Base-by-base conservation (phyloP, 2,888 invertebrate genomes). In the Hydrotaea cyrtoneurina region DNA sequence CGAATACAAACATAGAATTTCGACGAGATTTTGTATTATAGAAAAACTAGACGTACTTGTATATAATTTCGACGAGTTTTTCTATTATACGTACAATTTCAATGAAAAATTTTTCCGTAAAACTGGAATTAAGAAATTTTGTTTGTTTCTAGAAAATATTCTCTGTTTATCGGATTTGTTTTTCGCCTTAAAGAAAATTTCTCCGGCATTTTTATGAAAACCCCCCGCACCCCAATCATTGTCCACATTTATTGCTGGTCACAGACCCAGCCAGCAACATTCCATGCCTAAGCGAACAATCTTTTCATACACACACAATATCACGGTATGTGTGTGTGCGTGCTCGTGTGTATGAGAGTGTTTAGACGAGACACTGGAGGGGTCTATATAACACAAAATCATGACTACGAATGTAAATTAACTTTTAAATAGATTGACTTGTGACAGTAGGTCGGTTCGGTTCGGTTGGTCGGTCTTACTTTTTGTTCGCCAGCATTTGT, bases 341-440 rank as follows among this genome's bases (percentile, higher is more conserved):
- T n/a, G 26, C 36, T 19, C 39, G 64, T 64, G 64, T 36, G 36
- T 36, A 2, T 66, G 21, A n/a, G 17, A n/a, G 43, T 17, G 43
- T 64, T 64, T 66, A 69, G 46, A 69, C 69, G 4, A 46, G 23
- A 69, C 31, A 2, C 31, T 10, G 10, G 3, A 13, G 11, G 39
- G 10, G 39, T 39, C 31, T 31, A 39, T 13, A 39, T 39, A 39
- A 39, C 39, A 39, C 7, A 17, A 46, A 43, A 53, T 55, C 73
- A 79, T 66, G 72, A 59, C 72, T 66, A 66, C 57, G 77, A 73
- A 77, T 81, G 77, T 66, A 77, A 81, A 81, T 81, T 77, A 81
- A 81, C 77, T 81, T 77, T 81, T 64, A 66, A 76, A 46, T 46
- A 81, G 73, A 66, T 79, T 79, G 73, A 73, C 64, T 79, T 79